Base-by-base conservation (phyloP, 92 coral and sea anemone genomes). In the Heliopora coerulea region DNA sequence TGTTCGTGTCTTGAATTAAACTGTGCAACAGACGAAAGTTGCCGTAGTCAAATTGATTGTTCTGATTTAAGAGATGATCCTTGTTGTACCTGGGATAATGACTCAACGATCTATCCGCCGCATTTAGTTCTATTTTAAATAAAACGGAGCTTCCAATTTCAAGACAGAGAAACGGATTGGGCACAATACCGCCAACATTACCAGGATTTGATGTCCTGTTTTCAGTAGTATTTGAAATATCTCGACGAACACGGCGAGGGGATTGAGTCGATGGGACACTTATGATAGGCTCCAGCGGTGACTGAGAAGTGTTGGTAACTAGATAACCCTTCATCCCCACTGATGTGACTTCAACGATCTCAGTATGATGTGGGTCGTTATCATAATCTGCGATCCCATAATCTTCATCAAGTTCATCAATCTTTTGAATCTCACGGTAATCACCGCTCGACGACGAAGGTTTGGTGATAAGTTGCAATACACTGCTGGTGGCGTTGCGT, bases 11-110 rank as follows among this genome's bases (percentile, higher is more conserved):
- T 10, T 80, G 86, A 12, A 95, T 65, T 69, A 95, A 74, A 17
- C 90, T 85, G 52, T 95, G 96, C 56, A 95, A 89, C 60, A 83
- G 89, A 9, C 95, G 69, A 59, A 95, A 95, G 84, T 78, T 90
- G 3, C 99, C 99, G 80, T 84, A 95, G 62, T 95, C 99, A 73
- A 95, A 95, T 44, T 77, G 35, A 33, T 85, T 88, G 21, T 95
- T 95, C 54, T 72, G 70, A 80, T 90, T 95, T 61, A 90, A 82
- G 17, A 95, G 79, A 58, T 95, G 99, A 72, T 95, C 91, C 74
- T 88, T 90, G 54, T 85, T 80, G 78, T 95, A 95, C 31, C 99
- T 75, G 8, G 99, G 99, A 67, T 90, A 95, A 56, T 88, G 87
- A 64, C 96, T 90, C 21, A 79, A 59, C 14, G 89, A 83, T 10